Conservation (phyloP, 1,140 invertebrate genomes). For the Drosophila parabipectinata region DNA sequence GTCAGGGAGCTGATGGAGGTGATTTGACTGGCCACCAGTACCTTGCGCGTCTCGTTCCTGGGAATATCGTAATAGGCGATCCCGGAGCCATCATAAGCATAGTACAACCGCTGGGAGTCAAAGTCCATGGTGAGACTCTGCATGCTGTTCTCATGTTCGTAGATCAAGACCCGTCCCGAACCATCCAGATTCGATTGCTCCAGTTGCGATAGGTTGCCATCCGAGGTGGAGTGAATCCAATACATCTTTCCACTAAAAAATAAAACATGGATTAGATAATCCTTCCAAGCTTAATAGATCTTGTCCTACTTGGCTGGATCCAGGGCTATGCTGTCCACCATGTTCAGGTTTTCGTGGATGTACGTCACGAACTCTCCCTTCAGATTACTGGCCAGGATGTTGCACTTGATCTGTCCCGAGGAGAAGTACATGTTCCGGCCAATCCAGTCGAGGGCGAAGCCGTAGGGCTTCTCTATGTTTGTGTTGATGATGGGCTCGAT, state of each 20-base stretch:
- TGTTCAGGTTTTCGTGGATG: constrained; percentile 75
- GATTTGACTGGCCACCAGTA: constrained; percentile 65
- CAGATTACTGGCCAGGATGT: constrained; percentile 89
- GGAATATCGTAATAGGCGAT: constrained; percentile 88
- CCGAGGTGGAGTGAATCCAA: constrained; percentile 85
- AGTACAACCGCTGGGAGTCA: constrained; percentile 88
- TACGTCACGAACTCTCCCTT: constrained; percentile 88
- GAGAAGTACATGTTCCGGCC: constrained; percentile 90
- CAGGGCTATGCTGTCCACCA: constrained; percentile 86
- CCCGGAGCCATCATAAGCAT: constrained; percentile 87
- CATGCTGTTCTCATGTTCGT: constrained; percentile 60
- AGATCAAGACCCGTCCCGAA: constrained; percentile 59
- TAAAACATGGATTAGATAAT: neutral
- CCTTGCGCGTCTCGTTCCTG: constrained; percentile 78
- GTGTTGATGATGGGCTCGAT: constrained; percentile 90
- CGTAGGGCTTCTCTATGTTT: constrained; percentile 85
- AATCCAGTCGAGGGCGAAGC: constrained; percentile 90
- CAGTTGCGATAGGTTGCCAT: constrained; percentile 84
- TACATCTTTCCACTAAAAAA: constrained; percentile 87
- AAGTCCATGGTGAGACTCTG: constrained; percentile 88
- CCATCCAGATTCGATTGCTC: constrained; percentile 89
- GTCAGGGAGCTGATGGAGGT: constrained; percentile 77
- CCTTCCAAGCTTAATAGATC: neutral
- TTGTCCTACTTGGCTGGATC: constrained; percentile 86
- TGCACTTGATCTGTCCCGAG: constrained; percentile 84